Percentiles rank a stretch among this genome's conserved stretches.
Evolutionary conservation across 2,888 invertebrate species (phyloP).

Genomic region (Tortricodes alternella): DNA sequence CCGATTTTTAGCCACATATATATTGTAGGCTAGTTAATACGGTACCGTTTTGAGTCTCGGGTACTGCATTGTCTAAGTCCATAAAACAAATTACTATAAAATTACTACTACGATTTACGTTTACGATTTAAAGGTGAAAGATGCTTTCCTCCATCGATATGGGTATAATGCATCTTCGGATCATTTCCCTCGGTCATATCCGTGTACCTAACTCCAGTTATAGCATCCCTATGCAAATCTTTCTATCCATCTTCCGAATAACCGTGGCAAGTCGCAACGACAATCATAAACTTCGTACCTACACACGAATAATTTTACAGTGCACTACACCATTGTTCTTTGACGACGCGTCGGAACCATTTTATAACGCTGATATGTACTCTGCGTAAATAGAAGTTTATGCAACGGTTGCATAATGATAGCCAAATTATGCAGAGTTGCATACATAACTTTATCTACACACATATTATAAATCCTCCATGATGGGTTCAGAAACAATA

Average conservation of each 20-base stretch:
- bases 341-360: conserved; percentile 34
- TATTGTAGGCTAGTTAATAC: too few relatives aligned
- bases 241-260: conserved; percentile 45
- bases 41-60: too few relatives aligned
- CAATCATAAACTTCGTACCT: conserved; percentile 57
- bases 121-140: too few relatives aligned
- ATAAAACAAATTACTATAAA: too few relatives aligned
- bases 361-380: neutral
- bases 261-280: conserved; percentile 45
- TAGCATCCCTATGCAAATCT: conserved; percentile 37
- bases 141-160: neutral
- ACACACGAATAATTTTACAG: conserved; percentile 58
- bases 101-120: too few relatives aligned
- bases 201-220: conserved; percentile 39
- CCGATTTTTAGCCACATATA: too few relatives aligned
- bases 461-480: too few relatives aligned
- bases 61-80: too few relatives aligned
- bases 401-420: neutral
- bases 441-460: too few relatives aligned
- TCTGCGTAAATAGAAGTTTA: neutral
- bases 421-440: too few relatives aligned
- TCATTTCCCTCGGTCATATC: conserved; percentile 40
- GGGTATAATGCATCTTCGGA: conserved; percentile 31
- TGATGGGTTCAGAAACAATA: too few relatives aligned
- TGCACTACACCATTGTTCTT: conserved; percentile 41